Base-by-base conservation (phyloP, 2,888 invertebrate genomes). In the Dryocosmus kuriphilus region DNA sequence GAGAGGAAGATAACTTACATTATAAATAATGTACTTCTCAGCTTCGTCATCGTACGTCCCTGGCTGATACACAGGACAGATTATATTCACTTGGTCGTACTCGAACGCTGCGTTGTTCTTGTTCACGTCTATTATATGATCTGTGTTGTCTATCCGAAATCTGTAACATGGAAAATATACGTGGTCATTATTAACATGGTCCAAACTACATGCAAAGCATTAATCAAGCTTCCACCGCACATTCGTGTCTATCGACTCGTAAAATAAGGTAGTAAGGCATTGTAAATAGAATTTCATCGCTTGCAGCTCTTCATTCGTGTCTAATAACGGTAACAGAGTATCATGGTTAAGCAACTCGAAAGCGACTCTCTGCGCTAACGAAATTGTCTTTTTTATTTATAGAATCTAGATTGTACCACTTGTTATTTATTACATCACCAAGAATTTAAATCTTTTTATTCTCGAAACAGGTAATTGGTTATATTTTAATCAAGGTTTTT, bases 91-190 rank as follows among this genome's bases (percentile, higher is more conserved):
- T 93, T 98, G 98, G 92, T 98, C 98, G 92, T 97, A 98, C 92
- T 98, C 98, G 92, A 97, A 98, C 90, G 96, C 96, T 86, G 96
- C 95, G 92, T 98, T 98, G 86, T 97, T 97, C 92, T 97, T 96
- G 93, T 98, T 98, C 88, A 98, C 96, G 92, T 98, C 98, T 92
- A 98, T 98, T 92, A 98, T 97, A 92, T 98, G 98, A 93, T 98
- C 98, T 73, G 98, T 98, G 93, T 98, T 98, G 94, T 98, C 98
- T 94, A 98, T 98, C 92, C 98, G 96, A 93, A 98, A 98, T 95
- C 94, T 94, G 94, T 85, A 93, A 92, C 88, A 89, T 86, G 57
- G 75, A 73, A 30, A 46, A 73, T 41, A 78, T 30, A 57, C 63
- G 62, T 14, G 32, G 38, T 79, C 27, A 76, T 73, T 73, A 76